phyloP scores from a whole-genome alignment of 2,888 invertebrate genomes.

The Portevinia maculata region DNA sequence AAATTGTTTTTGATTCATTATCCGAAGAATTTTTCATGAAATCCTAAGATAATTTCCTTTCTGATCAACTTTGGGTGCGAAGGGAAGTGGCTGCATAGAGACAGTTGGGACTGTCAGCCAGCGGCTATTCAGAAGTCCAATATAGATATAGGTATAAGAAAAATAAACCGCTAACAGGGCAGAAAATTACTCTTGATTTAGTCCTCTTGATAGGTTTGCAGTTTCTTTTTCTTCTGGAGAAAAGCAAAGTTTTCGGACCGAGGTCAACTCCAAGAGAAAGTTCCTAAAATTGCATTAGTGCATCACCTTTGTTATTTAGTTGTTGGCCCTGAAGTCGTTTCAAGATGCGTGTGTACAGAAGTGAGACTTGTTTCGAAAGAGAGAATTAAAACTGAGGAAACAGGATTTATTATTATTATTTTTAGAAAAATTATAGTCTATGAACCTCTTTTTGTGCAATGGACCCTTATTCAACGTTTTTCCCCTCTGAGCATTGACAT shows the following conservation, averaged over 20 bases:
- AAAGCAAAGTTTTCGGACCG: slow-evolving; percentile 33
- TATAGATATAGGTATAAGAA: no score
- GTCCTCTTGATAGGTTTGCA: slow-evolving; percentile 47
- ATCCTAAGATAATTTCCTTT: slow-evolving; percentile 52
- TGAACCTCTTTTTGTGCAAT: no score
- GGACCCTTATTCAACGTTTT: no score
- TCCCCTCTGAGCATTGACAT: no score
- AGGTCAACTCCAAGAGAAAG: slow-evolving; percentile 8
- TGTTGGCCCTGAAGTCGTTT: background rate
- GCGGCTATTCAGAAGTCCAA: slow-evolving; percentile 4
- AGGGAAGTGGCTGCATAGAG: background rate
- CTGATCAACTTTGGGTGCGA: slow-evolving; percentile 28
- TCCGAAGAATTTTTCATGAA: slow-evolving; percentile 74
- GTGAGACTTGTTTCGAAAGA: no score
- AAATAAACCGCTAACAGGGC: slow-evolving; percentile 32
- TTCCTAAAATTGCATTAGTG: slow-evolving; percentile 24
- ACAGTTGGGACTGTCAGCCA: slow-evolving; percentile 20
- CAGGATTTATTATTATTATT: no score
- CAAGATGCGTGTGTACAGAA: no score
- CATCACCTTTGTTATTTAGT: background rate
- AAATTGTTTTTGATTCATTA: slow-evolving; percentile 81
- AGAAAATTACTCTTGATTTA: slow-evolving; percentile 60
- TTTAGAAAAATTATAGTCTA: no score
- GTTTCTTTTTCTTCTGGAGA: slow-evolving; percentile 14
- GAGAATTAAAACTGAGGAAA: no score